Conservation (phyloP, 2,888 invertebrate genomes). For the Oxystoma pomonae region DNA sequence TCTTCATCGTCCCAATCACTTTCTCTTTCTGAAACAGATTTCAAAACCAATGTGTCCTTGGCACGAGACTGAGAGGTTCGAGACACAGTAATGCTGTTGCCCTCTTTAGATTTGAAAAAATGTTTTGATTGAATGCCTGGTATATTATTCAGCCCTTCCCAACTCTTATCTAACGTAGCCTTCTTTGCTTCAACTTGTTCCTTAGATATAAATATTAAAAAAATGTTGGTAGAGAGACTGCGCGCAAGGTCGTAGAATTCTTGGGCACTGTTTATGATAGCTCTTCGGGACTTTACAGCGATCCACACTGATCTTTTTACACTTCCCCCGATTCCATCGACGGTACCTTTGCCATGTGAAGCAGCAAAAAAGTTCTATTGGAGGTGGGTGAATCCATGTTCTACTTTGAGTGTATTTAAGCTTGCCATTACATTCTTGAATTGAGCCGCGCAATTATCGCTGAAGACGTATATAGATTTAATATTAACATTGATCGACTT, state of each 20-base stretch:
- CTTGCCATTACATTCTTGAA: too few relatives aligned
- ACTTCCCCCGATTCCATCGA: neutral
- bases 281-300: too few relatives aligned
- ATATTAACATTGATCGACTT: neutral
- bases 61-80: too few relatives aligned
- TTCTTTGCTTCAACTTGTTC: too few relatives aligned
- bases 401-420: too few relatives aligned
- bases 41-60: neutral
- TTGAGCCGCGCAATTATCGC: neutral
- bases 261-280: neutral
- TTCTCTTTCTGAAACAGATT: neutral
- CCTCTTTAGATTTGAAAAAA: neutral
- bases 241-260: neutral
- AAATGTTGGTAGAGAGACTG: constrained; percentile 2
- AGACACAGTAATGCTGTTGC: neutral
- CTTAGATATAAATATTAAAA: neutral
- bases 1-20: constrained; percentile 4
- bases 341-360: neutral
- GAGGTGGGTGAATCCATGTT: too few relatives aligned
- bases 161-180: too few relatives aligned
- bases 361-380: too few relatives aligned
- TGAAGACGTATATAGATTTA: neutral
- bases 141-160: too few relatives aligned
- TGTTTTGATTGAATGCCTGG: too few relatives aligned
- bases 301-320: too few relatives aligned